Base-by-base conservation (phyloP, 2,797 vertebrate species). In the Ataeniobius toweri region DNA sequence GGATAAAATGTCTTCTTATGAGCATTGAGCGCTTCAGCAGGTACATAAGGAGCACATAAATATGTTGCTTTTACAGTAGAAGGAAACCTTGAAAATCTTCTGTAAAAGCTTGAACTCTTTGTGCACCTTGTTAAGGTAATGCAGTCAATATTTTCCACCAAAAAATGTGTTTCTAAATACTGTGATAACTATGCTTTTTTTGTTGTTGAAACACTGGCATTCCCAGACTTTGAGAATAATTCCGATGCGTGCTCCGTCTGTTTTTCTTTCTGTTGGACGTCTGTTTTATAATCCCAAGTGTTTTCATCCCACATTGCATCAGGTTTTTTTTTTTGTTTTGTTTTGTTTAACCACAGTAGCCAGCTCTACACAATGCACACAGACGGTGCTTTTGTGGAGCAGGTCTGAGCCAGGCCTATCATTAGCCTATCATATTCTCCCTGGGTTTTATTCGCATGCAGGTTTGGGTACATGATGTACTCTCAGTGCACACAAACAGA, bases 371-470 rank as follows among this genome's bases (percentile, higher is more conserved):
- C 89, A 91, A 92, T 84, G 77, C 77, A 75, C 55, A 79, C 87
- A 81, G 89, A 83, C 90, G 73, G 79, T 13, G 78, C 84, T 87
- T 91, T 89, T 91, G 90, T 91, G 75, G 71, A 83, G 79, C 3
- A 14, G 80, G 78, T 69, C 77, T 78, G 82, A 85, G 82, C 72
- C 81, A 84, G 85, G 75, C 78, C 88, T 89, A 85, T 90, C 90
- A 89, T 91, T 89, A 84, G 5, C 75, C 88, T 83, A 86, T 88
- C 79, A 85, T 73, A 81, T 85, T 87, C 77, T 88, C 74, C 73
- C 79, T 73, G 73, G 76, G 81, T 58, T 76, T 39, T 82, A 65
- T 86, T 91, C 85, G 83, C 80, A 87, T 0, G 39, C 86, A 89
- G 88, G 81, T 86, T 61, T 65, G 80, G 81, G 88, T 77, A 89